Base-by-base conservation (phyloP, 2,888 invertebrate species). In the Oscheius sp. region DNA sequence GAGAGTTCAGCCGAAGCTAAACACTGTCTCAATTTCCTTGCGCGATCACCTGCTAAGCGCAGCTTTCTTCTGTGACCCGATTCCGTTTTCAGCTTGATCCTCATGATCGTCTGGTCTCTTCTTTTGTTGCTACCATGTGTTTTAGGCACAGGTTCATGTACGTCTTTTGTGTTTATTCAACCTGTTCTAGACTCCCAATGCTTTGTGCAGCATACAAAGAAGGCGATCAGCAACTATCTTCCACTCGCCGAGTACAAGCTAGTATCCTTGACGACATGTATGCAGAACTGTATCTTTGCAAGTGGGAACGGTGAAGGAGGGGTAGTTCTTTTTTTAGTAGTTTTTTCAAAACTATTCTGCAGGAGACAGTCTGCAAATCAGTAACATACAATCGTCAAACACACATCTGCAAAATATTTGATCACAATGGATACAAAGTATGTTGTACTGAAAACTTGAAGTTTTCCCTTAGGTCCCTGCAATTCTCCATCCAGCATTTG, bases 401-500 rank as follows among this genome's bases (percentile, higher is more conserved):
- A n/a, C 84, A 84, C 55, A 78, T 79, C n/a, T 88, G 88, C 75
- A 83, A 80, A 53, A 63, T 88, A 7, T 88, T 84, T 66, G 86
- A 86, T 33, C 86, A 86, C 66, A 82, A 86, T 73, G 88, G 88
- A 9, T 82, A 75, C 51, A 82, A 84, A 60, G 81, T 79, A 5
- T 57, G 10, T 32, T 7, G 13, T 66, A 5, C 42, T 47, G 3
- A 21, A 29, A 35, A 33, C 13, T 32, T 33, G 32, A 51, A 35
- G 29, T 32, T 42, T 50, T n/a, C 2, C 53, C 11, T 63, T 47
- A 80, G 78, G 76, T 83, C 2, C 87, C 87, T 5, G 87, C 87
- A 2, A 83, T 88, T 21, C 74, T 88, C 21, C 86, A 84, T 74
- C 88, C 88, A 5, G 86, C 86, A 21, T 83, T 85, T 63, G 85